Percentiles rank a stretch among this genome's conserved stretches.
These are phyloP conservation scores for Ceryle rudis DNA, from an alignment of 2,797 vertebrate species.

Conservation along the genomic window DNA sequence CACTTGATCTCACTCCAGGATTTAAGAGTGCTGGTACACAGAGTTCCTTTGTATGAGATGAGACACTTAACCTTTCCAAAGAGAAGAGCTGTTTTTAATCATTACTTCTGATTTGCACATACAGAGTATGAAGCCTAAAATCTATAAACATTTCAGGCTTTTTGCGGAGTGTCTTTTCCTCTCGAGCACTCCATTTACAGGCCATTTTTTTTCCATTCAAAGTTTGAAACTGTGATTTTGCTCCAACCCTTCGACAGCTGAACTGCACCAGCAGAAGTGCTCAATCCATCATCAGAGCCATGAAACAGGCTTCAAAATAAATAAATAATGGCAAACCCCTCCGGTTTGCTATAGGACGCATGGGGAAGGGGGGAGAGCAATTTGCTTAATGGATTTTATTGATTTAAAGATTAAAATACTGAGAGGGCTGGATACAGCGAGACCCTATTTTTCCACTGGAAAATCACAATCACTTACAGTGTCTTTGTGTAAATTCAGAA, in stretches of 20 bases:
- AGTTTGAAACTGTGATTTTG: slow-evolving; percentile 20
- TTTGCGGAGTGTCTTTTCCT: neutral
- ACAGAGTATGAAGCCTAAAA: slow-evolving; percentile 1
- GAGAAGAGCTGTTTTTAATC: slow-evolving; percentile 59
- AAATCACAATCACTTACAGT: slow-evolving; percentile 72
- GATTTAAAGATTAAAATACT: slow-evolving; percentile 72
- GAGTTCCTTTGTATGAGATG: slow-evolving; percentile 57
- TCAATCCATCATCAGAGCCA: slow-evolving; percentile 37
- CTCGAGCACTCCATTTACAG: neutral
- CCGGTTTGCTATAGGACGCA: neutral
- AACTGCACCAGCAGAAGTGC: neutral
- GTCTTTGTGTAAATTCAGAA: slow-evolving; percentile 70
- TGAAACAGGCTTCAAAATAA: neutral
- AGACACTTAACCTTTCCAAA: slow-evolving; percentile 65
- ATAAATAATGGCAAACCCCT: slow-evolving; percentile 16
- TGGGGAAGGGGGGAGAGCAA: slow-evolving; percentile 33
- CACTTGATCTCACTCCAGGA: slow-evolving; percentile 58
- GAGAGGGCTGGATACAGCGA: slow-evolving; percentile 32
- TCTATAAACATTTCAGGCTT: neutral
- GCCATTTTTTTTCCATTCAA: slow-evolving; percentile 9
- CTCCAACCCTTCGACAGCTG: slow-evolving; percentile 5
- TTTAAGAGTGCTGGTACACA: slow-evolving; percentile 36
- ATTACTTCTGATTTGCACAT: slow-evolving; percentile 37
- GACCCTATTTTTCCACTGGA: slow-evolving; percentile 27
- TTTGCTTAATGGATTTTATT: slow-evolving; percentile 80